phyloP scores from a whole-genome alignment of 2,888 invertebrate species.

The Micoletzkya japonica region DNA sequence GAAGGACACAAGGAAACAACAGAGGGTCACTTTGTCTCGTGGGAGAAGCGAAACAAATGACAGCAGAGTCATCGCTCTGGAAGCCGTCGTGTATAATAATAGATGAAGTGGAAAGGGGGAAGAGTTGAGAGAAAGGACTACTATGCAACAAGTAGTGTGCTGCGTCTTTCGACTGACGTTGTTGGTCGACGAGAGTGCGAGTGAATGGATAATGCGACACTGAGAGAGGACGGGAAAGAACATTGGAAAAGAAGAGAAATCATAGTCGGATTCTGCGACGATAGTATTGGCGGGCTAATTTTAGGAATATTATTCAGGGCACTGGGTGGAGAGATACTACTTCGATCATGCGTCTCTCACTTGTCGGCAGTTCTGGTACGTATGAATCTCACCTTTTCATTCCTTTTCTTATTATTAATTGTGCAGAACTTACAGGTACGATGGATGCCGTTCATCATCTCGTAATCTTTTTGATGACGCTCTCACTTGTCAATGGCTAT shows the following conservation, averaged over 20 bases:
- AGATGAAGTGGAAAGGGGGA: neutral
- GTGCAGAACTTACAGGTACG: slow-evolving; percentile 45
- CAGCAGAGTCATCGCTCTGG: no score
- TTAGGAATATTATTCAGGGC: slow-evolving; percentile 40
- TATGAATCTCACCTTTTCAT: neutral
- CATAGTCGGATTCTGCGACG: neutral
- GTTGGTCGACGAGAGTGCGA: no score
- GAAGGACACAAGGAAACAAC: no score
- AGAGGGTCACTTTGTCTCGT: no score
- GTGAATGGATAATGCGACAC: no score
- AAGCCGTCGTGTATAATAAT: no score
- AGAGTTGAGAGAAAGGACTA: neutral
- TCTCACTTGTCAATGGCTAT: slow-evolving; percentile 61
- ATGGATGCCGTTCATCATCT: slow-evolving; percentile 44
- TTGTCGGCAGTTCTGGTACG: slow-evolving; percentile 50
- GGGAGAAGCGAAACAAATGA: neutral
- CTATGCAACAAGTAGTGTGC: neutral
- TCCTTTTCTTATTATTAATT: neutral
- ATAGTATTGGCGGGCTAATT: neutral
- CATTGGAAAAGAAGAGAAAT: neutral
- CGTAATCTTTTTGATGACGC: slow-evolving; percentile 61
- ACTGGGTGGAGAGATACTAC: slow-evolving; percentile 60
- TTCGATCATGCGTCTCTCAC: slow-evolving; percentile 59
- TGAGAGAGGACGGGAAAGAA: no score
- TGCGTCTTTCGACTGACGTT: neutral